A percentile compares a stretch with the other conserved stretches of the same genome.
Conservation (phyloP, 2,888 invertebrate species). For the Bruchidius siliquastri region DNA sequence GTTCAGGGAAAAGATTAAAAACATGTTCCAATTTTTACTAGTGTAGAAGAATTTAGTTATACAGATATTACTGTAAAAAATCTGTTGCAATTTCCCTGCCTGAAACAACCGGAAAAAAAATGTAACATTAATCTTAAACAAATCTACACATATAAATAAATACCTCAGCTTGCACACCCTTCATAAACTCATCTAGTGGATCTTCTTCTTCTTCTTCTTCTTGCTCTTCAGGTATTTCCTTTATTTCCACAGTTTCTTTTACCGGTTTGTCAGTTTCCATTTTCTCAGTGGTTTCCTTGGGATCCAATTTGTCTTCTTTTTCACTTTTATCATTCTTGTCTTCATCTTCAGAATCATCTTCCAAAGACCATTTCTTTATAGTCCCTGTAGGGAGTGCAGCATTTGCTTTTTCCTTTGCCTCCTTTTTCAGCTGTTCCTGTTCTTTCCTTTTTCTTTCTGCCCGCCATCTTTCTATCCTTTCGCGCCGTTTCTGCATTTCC, state of each 20-base stretch:
- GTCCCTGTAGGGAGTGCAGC: constrained; percentile 45
- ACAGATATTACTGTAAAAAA: too few relatives aligned
- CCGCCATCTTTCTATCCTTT: constrained; percentile 94
- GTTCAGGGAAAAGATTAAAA: too few relatives aligned
- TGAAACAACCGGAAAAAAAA: too few relatives aligned
- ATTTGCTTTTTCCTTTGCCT: constrained; percentile 61
- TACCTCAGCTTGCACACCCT: constrained; percentile 72
- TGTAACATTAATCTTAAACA: too few relatives aligned
- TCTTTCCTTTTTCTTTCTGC: constrained; percentile 89
- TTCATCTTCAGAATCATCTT: constrained; percentile 94
- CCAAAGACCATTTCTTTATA: constrained; percentile 88
- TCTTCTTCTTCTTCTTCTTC: constrained; percentile 79
- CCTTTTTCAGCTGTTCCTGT: constrained; percentile 73
- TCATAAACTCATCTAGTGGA: constrained; percentile 97
- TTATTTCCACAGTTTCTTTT: constrained; percentile 54
- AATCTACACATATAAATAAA: too few relatives aligned
- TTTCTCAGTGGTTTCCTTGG: constrained; percentile 17
- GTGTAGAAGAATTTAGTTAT: too few relatives aligned
- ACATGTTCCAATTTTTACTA: too few relatives aligned
- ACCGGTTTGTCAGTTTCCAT: constrained; percentile 45
- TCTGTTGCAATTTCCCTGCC: too few relatives aligned
- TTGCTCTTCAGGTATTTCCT: constrained; percentile 30
- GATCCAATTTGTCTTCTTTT: constrained; percentile 25
- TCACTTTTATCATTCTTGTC: constrained; percentile 47
- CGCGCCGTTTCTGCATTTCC: constrained; percentile 93